Conservation (phyloP, 1,140 invertebrate species). For the Planococcus citri region DNA sequence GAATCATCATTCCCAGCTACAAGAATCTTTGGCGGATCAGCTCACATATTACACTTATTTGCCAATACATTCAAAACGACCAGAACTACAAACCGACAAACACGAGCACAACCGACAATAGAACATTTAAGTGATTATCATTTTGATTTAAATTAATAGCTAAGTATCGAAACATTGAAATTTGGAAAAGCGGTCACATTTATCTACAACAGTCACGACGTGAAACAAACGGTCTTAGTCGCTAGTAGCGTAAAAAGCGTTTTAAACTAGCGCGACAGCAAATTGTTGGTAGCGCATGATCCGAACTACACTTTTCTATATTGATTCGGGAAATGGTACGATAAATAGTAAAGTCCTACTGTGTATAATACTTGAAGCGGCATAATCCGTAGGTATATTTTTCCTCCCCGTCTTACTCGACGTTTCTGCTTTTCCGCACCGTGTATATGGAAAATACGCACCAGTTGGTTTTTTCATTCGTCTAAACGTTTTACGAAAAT, state of each 20-base stretch:
- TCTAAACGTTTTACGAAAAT: background rate
- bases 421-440: background rate
- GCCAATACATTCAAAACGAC: background rate
- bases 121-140: background rate
- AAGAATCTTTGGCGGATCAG: background rate
- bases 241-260: background rate
- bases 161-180: background rate
- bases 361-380: slow-evolving; percentile 6
- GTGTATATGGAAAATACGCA: slow-evolving; percentile 3
- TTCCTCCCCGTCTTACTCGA: slow-evolving; percentile 1
- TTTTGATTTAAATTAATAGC: background rate
- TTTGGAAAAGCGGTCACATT: background rate
- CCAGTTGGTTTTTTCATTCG: slow-evolving; percentile 6
- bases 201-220: background rate
- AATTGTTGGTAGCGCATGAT: slow-evolving; percentile 6
- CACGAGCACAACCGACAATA: background rate
- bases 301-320: slow-evolving; percentile 6
- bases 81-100: background rate
- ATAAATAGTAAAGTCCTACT: slow-evolving; percentile 7
- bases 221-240: background rate
- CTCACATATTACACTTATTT: background rate
- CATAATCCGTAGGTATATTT: slow-evolving; percentile 3
- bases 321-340: slow-evolving; percentile 2
- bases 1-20: slow-evolving; percentile 1
- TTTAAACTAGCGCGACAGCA: background rate